Percentiles rank a stretch among this genome's conserved stretches.
These are phyloP conservation scores for Apis dorsata DNA, from an alignment of 1,140 invertebrate species.

Conservation along the genomic window DNA sequence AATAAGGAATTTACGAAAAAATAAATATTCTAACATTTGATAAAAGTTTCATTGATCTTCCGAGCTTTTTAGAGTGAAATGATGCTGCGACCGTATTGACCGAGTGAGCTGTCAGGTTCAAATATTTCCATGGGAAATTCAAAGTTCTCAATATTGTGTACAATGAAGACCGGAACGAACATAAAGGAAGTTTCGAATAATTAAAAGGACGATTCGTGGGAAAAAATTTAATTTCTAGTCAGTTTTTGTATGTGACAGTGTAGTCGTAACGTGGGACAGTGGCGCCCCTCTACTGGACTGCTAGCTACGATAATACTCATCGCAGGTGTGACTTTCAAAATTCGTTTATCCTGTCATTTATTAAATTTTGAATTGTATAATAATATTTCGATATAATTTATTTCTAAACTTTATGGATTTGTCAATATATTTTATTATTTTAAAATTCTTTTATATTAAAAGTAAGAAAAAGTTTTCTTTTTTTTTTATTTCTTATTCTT, in stretches of 20 bases:
- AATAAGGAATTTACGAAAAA: not conserved
- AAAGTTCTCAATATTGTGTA: not conserved
- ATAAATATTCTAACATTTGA: not conserved
- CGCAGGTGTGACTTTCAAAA: conserved; percentile 71
- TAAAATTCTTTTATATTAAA: not conserved
- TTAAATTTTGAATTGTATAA: too few relatives aligned
- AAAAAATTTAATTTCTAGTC: conserved; percentile 43
- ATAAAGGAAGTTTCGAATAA: conserved; percentile 43
- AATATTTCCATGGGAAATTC: not conserved
- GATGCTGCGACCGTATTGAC: conserved; percentile 39
- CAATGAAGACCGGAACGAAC: conserved; percentile 33
- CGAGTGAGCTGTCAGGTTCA: not conserved
- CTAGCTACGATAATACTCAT: conserved; percentile 75
- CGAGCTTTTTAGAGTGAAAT: not conserved
- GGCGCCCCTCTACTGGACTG: conserved; percentile 78
- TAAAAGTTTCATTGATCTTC: conserved; percentile 13
- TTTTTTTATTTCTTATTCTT: not conserved
- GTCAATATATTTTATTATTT: too few relatives aligned
- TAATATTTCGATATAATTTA: too few relatives aligned
- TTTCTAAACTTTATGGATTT: too few relatives aligned
- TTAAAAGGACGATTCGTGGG: conserved; percentile 41
- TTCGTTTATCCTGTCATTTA: not conserved
- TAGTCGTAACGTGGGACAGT: conserved; percentile 74
- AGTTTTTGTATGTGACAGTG: conserved; percentile 70
- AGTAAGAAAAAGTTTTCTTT: not conserved